A percentile compares a stretch with the other conserved stretches of the same genome.
Conservation (phyloP, 2,113 vertebrate species). For the Eudyptes chrysolophus region DNA sequence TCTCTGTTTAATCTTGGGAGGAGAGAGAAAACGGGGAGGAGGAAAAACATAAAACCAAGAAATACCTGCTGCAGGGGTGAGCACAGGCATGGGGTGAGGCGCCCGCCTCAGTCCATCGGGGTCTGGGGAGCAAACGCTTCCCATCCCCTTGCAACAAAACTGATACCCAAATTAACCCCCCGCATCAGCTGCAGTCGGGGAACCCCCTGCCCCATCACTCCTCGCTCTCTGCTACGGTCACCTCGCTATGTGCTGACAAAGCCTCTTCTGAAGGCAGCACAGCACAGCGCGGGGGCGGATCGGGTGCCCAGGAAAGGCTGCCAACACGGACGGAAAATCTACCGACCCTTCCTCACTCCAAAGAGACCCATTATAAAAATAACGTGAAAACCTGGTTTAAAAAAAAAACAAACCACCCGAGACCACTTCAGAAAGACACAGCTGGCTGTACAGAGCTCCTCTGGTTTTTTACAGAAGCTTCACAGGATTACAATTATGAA, state of each 20-base stretch:
- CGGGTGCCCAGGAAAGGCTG: neutral
- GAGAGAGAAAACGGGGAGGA: neutral
- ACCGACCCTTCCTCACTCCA: accelerated
- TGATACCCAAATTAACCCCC: too few species aligned
- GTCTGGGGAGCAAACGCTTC: neutral
- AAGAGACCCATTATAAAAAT: neutral
- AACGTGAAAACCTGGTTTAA: neutral
- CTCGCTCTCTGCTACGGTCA: neutral
- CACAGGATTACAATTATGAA: neutral
- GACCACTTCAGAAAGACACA: neutral
- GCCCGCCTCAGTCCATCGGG: accelerated
- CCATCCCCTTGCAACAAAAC: neutral
- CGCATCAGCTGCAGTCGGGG: accelerated
- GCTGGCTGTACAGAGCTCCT: neutral
- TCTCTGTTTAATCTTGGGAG: neutral
- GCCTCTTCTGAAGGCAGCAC: neutral
- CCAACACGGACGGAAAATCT: neutral
- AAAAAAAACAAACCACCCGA: neutral
- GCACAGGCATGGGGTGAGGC: neutral
- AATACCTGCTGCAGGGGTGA: neutral
- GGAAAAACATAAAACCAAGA: neutral
- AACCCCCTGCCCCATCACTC: neutral
- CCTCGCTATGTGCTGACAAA: neutral
- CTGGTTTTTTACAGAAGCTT: neutral
- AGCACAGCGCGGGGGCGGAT: accelerated